Conservation (phyloP, 1,140 invertebrate species). For the Heliconius himera region DNA sequence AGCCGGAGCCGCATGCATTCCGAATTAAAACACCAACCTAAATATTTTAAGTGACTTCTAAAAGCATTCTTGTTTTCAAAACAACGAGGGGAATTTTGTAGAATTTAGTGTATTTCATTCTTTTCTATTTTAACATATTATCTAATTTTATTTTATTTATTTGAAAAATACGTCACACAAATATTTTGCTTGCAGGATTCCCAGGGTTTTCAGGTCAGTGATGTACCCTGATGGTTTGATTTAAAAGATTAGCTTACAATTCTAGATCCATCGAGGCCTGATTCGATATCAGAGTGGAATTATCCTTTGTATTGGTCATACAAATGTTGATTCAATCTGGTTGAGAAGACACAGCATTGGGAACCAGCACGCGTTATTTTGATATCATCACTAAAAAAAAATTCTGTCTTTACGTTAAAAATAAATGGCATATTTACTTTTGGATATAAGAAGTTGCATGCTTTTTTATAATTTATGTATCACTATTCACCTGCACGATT, state of each 20-base stretch:
- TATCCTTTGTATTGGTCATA: neutral
- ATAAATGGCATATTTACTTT: neutral
- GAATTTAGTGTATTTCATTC: neutral
- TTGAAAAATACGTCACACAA: conserved; percentile 53
- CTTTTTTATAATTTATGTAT: conserved; percentile 39
- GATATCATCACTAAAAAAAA: neutral
- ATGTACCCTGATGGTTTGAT: conserved; percentile 42
- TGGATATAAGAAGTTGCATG: conserved; percentile 33
- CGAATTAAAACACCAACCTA: conserved; percentile 21
- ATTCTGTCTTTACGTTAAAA: neutral
- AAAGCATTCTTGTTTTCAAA: conserved; percentile 16
- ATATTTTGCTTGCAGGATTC: conserved; percentile 79
- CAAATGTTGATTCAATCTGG: neutral
- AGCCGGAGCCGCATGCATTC: neutral
- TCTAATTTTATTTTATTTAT: conserved; percentile 23
- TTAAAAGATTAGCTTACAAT: conserved; percentile 30
- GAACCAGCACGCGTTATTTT: conserved; percentile 26
- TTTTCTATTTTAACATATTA: neutral
- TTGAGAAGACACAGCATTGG: conserved; percentile 20
- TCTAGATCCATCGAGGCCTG: conserved; percentile 9
- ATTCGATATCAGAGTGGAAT: neutral
- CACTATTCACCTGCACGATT: conserved; percentile 33
- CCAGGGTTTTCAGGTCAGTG: conserved; percentile 81
- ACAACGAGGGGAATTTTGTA: neutral
- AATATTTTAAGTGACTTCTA: conserved; percentile 13